Base-by-base conservation (phyloP, 2,888 invertebrate species). In the Crocallis elinguaria region DNA sequence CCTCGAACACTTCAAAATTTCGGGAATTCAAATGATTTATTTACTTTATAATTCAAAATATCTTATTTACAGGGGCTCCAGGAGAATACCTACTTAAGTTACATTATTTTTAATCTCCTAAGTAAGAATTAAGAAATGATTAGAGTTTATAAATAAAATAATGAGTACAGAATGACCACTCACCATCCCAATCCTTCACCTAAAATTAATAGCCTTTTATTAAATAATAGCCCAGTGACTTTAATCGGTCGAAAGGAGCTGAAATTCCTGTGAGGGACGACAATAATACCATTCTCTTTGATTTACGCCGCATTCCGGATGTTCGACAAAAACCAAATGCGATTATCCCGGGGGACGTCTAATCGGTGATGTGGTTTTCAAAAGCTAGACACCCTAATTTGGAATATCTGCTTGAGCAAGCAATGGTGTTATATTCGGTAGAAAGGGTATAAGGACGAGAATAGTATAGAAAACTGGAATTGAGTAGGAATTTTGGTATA, bases 341-440 rank as follows among this genome's bases (percentile, higher is more conserved):
- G 71, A 71, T 77, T 73, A 75, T 70, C 58, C 66, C 62, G 56
- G 64, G 72, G 73, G 75, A 71, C 64, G 66, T 71, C 71, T n/a
- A n/a, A 73, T 76, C 69, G 71, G 67, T 70, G 68, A 74, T 79
- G 78, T 70, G 77, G 73, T 73, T 74, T 73, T 69, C 44, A 72
- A 77, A 77, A 69, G 68, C 62, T 64, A 67, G 46, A 39, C 49
- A 50, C 33, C 48, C 49, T 48, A 37, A 48, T 50, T 53, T 55
- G 29, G 27, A 50, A 50, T 64, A 60, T 64, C 56, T 62, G 68
- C 62, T 54, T 51, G 59, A 62, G 69, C 71, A 68, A 68, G 60
- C 69, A 68, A 33, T 21, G 35, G 29, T 17, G n/a, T n/a, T 23
- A 30, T n/a, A 19, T 3, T 19, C 19, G 19, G 19, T 30, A 12